phyloP scores from a whole-genome alignment of 2,113 vertebrate genomes.

The Gymnocephalus cernua region DNA sequence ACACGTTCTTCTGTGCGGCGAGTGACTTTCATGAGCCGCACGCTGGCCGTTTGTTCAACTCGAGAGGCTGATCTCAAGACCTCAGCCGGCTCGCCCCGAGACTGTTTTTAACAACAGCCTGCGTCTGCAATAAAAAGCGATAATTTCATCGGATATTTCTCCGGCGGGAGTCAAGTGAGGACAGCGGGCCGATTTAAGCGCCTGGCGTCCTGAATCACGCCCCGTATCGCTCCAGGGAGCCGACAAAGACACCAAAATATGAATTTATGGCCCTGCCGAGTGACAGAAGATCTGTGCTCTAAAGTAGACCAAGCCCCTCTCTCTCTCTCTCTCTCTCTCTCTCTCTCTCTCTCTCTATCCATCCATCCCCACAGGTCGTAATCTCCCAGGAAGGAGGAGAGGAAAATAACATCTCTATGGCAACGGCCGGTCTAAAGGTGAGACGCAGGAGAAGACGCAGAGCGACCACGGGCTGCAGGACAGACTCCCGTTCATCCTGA shows the following conservation, averaged over 20 bases:
- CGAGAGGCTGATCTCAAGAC: constrained; percentile 16
- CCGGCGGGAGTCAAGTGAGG: constrained; percentile 33
- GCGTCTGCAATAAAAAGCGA: not conserved
- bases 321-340: no score
- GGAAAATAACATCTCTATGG: constrained; percentile 63
- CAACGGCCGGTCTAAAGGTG: constrained; percentile 57
- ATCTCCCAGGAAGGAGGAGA: constrained; percentile 53
- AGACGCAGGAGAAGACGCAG: constrained; percentile 13
- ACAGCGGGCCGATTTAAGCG: constrained; percentile 16
- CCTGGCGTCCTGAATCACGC: constrained; percentile 16
- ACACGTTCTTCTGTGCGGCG: not conserved
- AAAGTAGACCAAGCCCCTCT: constrained; percentile 6
- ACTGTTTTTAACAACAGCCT: constrained; percentile 15
- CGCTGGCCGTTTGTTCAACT: constrained; percentile 2
- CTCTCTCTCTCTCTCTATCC: no score
- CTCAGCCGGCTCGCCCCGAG: not conserved
- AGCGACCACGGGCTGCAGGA: no score
- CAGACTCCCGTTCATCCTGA: no score
- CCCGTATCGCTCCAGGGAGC: not conserved
- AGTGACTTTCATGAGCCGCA: constrained; percentile 21
- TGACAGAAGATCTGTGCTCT: not conserved
- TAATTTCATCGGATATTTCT: constrained; percentile 11
- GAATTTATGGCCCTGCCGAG: constrained; percentile 26
- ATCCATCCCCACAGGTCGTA: constrained; percentile 33
- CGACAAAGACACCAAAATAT: constrained; percentile 1